Evolutionary conservation across 2,888 invertebrate species (phyloP).

Genomic region (Polydrusus cervinus): DNA sequence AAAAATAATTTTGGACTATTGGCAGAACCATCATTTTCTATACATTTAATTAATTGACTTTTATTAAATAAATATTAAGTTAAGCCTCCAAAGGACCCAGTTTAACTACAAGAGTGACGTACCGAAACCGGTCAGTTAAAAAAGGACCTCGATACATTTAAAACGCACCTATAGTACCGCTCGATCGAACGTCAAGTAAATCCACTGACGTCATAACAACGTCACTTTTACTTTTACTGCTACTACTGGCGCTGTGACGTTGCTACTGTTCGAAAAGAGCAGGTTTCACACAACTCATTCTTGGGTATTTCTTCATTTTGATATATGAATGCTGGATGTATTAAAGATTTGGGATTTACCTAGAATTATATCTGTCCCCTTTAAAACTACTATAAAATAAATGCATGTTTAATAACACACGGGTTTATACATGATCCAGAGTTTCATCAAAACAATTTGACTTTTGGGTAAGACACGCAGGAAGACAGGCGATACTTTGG

Average conservation of each 20-base stretch:
- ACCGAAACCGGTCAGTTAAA: too few species aligned
- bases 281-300: not conserved
- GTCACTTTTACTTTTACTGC: not conserved
- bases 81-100: too few species aligned
- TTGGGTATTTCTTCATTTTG: not conserved
- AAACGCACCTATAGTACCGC: too few species aligned
- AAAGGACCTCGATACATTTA: not conserved
- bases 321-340: not conserved
- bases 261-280: not conserved
- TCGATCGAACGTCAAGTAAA: not conserved
- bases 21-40: too few species aligned
- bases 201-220: not conserved
- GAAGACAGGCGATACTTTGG: constrained; percentile 7
- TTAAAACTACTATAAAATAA: not conserved
- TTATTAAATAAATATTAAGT: too few species aligned
- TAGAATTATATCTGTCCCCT: too few species aligned
- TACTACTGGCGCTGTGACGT: not conserved
- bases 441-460: not conserved
- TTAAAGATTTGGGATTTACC: not conserved
- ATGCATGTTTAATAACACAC: not conserved
- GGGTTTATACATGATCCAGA: not conserved
- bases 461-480: not conserved
- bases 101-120: too few species aligned
- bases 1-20: too few species aligned
- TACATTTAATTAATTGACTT: too few species aligned